phyloP scores from a whole-genome alignment of 2,113 vertebrate species.

The Indicator indicator region DNA sequence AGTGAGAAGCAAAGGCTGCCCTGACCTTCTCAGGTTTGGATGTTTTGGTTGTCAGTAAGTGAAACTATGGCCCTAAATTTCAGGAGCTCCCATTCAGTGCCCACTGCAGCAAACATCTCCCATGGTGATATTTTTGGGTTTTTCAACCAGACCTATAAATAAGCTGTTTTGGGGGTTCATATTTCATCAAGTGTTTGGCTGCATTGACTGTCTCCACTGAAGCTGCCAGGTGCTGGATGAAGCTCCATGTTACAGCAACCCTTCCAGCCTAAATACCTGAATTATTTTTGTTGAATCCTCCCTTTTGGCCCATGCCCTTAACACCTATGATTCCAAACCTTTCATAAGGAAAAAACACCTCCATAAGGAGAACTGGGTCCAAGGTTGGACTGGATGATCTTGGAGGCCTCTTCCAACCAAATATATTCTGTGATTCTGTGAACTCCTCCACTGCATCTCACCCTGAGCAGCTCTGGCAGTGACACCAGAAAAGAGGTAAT shows the following conservation, averaged over 20 bases:
- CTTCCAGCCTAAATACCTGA: background rate
- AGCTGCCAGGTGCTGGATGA: background rate
- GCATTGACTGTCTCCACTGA: background rate
- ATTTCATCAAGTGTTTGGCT: background rate
- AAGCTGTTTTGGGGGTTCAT: background rate
- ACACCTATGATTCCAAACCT: background rate
- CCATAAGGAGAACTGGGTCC: background rate
- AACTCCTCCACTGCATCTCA: background rate
- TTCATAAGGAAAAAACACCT: background rate
- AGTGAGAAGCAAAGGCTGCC: background rate
- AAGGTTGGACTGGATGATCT: no score
- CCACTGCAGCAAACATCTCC: background rate
- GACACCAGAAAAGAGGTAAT: background rate
- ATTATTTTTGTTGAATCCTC: background rate
- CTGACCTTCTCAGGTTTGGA: background rate
- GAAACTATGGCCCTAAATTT: background rate
- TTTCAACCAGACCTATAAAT: background rate
- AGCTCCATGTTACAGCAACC: background rate
- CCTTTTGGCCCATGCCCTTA: background rate
- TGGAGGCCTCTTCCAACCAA: no score
- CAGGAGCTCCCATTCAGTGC: background rate
- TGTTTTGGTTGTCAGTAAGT: background rate
- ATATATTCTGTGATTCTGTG: no score
- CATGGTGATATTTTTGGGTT: background rate
- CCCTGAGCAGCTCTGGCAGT: rapidly evolving